Percentiles rank a stretch among this genome's conserved stretches.
These are phyloP conservation scores for Nipponia nippon DNA, from an alignment of 2,113 vertebrate genomes.

Conservation along the genomic window DNA sequence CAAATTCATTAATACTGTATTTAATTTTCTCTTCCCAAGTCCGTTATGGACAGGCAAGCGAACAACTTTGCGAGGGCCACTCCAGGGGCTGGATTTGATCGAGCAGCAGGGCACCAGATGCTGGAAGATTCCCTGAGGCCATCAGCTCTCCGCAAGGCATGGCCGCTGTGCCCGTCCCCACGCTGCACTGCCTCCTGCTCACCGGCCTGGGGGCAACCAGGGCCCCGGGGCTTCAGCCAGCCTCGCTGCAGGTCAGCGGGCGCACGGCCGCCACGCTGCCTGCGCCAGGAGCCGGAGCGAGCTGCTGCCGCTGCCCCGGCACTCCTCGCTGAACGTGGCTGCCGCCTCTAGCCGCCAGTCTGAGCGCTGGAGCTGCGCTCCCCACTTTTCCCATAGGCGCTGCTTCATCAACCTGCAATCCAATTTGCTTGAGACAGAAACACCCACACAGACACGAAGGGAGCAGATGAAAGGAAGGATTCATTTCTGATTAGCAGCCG, in stretches of 20 bases:
- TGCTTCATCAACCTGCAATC: neutral
- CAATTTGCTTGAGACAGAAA: neutral
- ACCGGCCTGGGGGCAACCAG: accelerated
- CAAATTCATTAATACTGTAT: neutral
- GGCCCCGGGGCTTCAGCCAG: neutral
- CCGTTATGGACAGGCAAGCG: accelerated
- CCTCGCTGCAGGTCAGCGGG: too few species aligned
- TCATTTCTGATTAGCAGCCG: neutral
- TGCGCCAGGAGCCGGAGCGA: accelerated
- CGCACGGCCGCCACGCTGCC: accelerated
- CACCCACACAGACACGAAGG: neutral
- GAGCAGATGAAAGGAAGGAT: neutral
- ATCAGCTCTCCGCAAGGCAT: accelerated
- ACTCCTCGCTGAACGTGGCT: accelerated
- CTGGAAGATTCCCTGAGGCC: neutral
- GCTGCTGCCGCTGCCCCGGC: accelerated
- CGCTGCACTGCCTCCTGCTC: accelerated
- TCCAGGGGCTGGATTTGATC: neutral
- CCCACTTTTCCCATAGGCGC: neutral
- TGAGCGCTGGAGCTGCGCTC: accelerated
- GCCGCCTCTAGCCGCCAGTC: neutral
- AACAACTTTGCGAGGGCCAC: neutral
- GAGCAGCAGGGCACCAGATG: too few species aligned
- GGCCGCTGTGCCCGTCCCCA: accelerated
- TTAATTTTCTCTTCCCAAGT: neutral